Percentiles rank a stretch among this genome's conserved stretches.
Evolutionary conservation across 2,113 vertebrate genomes (phyloP).

Genomic region (Sturnira hondurensis): DNA sequence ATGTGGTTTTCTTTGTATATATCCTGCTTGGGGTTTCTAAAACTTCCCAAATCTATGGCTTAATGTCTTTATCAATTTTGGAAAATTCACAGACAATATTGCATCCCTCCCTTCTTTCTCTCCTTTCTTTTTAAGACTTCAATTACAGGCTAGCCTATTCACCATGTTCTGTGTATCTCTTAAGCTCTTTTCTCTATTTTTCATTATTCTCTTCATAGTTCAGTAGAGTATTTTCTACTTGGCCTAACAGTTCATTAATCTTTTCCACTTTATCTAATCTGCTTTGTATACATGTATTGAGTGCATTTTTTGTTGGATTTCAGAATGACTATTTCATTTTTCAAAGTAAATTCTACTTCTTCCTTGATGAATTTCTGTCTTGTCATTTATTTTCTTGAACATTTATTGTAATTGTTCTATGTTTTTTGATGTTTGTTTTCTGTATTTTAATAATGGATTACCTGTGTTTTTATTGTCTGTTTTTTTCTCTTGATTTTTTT

Average conservation of each 20-base stretch:
- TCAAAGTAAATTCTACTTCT: neutral
- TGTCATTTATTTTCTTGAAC: neutral
- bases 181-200: neutral
- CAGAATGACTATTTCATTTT: constrained; percentile 4
- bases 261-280: neutral
- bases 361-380: neutral
- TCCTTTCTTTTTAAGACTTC: neutral
- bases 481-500: neutral
- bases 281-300: neutral
- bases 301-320: neutral
- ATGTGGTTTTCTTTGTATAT: neutral
- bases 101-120: neutral
- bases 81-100: neutral
- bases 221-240: neutral
- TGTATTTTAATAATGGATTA: neutral
- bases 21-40: neutral
- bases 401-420: neutral
- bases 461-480: neutral
- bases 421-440: neutral
- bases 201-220: neutral
- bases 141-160: neutral
- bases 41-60: neutral
- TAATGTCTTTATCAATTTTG: neutral
- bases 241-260: neutral
- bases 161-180: neutral